phyloP scores from a whole-genome alignment of 2,113 vertebrate species.

The Cheilinus undulatus region DNA sequence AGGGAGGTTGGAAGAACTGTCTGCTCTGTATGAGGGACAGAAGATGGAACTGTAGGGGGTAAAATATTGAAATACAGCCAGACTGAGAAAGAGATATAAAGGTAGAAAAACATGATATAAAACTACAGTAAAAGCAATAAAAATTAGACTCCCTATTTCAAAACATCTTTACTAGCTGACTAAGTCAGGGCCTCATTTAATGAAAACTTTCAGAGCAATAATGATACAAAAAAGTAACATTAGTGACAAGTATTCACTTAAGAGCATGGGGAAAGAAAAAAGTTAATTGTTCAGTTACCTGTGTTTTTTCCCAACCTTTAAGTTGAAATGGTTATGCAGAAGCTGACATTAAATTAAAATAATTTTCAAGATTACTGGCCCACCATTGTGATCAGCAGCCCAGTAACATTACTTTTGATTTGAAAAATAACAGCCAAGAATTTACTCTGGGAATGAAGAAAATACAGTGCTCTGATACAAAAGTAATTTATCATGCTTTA shows the following conservation, averaged over 20 bases:
- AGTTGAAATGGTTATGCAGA: too few species aligned
- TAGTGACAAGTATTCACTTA: neutral
- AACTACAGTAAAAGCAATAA: conserved; percentile 33
- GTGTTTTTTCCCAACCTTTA: too few species aligned
- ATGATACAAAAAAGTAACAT: neutral
- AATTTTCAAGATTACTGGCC: too few species aligned
- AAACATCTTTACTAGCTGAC: neutral
- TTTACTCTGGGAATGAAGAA: too few species aligned
- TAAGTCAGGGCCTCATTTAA: neutral
- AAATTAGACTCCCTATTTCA: conserved; percentile 21
- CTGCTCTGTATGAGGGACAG: conserved; percentile 18
- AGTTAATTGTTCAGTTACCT: neutral
- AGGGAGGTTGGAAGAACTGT: conserved; percentile 27
- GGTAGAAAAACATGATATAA: conserved; percentile 44
- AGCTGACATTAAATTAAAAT: too few species aligned
- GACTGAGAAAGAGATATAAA: conserved; percentile 29
- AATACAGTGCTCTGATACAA: too few species aligned
- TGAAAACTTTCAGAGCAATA: conserved; percentile 10
- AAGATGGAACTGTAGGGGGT: conserved; percentile 35
- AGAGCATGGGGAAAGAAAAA: neutral
- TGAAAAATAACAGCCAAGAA: too few species aligned
- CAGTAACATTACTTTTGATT: too few species aligned
- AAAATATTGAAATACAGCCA: conserved; percentile 52
- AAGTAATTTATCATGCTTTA: too few species aligned
- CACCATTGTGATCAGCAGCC: too few species aligned